Evolutionary conservation across 2,797 vertebrate species (phyloP).

Genomic region (Poecilia velifera): DNA sequence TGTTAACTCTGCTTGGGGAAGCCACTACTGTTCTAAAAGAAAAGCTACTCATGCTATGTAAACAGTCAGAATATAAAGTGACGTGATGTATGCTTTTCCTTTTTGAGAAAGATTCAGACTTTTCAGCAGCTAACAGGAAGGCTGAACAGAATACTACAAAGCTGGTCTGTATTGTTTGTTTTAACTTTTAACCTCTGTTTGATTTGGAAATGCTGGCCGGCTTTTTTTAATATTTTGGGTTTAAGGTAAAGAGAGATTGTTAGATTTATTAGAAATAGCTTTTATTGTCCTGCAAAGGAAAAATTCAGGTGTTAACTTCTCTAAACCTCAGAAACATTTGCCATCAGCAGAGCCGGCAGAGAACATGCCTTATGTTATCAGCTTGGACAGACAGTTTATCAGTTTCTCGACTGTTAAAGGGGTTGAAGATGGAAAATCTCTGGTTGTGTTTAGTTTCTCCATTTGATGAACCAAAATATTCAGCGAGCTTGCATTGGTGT

Average conservation of each 20-base stretch:
- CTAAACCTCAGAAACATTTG: background rate
- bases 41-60: background rate
- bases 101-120: background rate
- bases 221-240: too few relatives aligned
- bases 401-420: background rate
- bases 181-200: too few relatives aligned
- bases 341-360: background rate
- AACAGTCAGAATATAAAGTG: background rate
- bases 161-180: too few relatives aligned
- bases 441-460: background rate
- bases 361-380: background rate
- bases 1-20: background rate
- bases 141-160: too few relatives aligned
- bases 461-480: background rate
- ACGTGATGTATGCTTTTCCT: background rate
- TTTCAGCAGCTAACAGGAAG: too few relatives aligned
- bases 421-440: background rate
- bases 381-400: background rate
- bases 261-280: too few relatives aligned
- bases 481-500: background rate
- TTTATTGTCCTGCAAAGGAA: too few relatives aligned
- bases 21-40: background rate
- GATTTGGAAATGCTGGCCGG: too few relatives aligned
- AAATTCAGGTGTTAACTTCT: background rate
- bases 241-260: too few relatives aligned